These are phyloP conservation scores for Sus scrofa DNA, from an alignment of 2,113 vertebrate genomes.

Conservation along the genomic window T2T-Sscrofa CM000814.6:84041501-84042000, in stretches of 20 bases:
- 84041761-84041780: background rate
- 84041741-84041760: background rate
- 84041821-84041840: background rate
- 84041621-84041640: background rate
- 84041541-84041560: no score
- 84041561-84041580: background rate
- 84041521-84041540: no score
- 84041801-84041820: background rate
- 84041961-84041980: background rate
- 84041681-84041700: background rate
- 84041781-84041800: background rate
- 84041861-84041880: background rate
- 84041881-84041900: conserved; percentile 20
- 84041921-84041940: background rate
- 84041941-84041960: background rate
- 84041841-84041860: background rate
- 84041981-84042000: conserved; percentile 2
- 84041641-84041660: background rate
- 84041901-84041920: background rate
- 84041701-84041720: conserved; percentile 9
- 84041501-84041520: no score
- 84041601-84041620: background rate
- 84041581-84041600: background rate
- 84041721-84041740: conserved; percentile 27
- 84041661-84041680: conserved; percentile 10